These are phyloP conservation scores for Litoditis marina DNA, from an alignment of 2,888 invertebrate species.

Conservation along the genomic window DNA sequence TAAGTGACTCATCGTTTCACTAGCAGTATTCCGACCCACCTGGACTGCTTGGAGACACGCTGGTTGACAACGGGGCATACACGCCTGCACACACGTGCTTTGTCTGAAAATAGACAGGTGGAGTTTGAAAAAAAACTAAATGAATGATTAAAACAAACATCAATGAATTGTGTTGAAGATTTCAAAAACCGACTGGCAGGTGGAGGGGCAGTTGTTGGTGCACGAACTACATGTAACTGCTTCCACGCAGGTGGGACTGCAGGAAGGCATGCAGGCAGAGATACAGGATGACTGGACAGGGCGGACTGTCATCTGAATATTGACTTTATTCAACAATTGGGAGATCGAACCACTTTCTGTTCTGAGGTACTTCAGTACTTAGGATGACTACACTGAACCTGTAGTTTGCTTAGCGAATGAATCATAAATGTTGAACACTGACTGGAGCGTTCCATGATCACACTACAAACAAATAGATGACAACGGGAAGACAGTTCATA, in stretches of 20 bases:
- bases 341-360: no score
- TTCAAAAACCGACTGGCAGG: constrained; percentile 27
- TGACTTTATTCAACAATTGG: no score
- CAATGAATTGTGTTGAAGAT: background rate
- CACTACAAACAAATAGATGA: no score
- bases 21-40: no score
- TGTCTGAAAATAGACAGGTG: no score
- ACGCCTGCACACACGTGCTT: constrained; percentile 32
- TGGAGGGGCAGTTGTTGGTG: constrained; percentile 38
- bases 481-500: no score
- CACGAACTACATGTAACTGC: constrained; percentile 45
- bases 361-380: no score
- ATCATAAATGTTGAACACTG: no score
- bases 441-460: no score
- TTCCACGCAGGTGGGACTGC: constrained; percentile 26
- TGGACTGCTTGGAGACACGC: constrained; percentile 42
- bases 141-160: background rate
- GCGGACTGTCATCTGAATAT: constrained; percentile 17
- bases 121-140: background rate
- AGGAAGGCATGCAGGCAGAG: constrained; percentile 33
- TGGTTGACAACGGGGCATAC: constrained; percentile 46
- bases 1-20: no score
- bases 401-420: no score
- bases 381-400: no score
- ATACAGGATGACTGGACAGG: constrained; percentile 41